These are phyloP conservation scores for Ctena decussata DNA, from an alignment of 2,888 invertebrate genomes.

Conservation along the genomic window DNA sequence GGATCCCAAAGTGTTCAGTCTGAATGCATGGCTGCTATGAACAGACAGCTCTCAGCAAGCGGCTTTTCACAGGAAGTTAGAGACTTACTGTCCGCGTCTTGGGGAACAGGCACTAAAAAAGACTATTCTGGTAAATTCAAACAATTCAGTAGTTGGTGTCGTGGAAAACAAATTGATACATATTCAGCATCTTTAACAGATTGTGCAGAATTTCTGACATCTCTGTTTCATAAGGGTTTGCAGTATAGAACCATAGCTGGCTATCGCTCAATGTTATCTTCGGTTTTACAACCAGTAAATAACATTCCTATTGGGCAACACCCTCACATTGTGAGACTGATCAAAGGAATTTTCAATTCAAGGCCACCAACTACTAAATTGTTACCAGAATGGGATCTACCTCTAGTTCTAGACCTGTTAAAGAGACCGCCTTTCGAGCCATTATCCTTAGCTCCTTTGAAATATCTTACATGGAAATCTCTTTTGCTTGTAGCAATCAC, in stretches of 20 bases:
- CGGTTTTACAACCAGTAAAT: constrained; percentile 14
- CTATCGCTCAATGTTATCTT: constrained; percentile 20
- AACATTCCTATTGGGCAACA: constrained; percentile 25
- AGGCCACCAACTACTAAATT: background rate
- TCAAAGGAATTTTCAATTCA: constrained; percentile 27
- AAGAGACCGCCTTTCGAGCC: constrained; percentile 24
- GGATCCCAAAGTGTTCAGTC: constrained; percentile 17
- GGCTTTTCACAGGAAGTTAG: constrained; percentile 24
- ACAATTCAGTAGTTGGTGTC: constrained; percentile 27
- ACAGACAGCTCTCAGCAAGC: constrained; percentile 16
- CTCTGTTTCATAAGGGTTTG: constrained; percentile 19
- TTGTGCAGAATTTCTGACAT: constrained; percentile 22
- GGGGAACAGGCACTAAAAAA: constrained; percentile 11
- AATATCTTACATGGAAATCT: constrained; percentile 25
- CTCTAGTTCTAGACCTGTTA: background rate
- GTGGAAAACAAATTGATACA: constrained; percentile 32
- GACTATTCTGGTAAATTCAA: constrained; percentile 31
- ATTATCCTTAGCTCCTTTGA: background rate
- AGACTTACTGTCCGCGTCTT: background rate
- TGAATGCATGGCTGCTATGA: constrained; percentile 39
- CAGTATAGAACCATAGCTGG: constrained; percentile 23
- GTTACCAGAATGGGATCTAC: constrained; percentile 26
- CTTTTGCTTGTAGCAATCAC: constrained; percentile 37
- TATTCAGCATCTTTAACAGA: constrained; percentile 23
- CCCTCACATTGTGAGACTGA: constrained; percentile 15